These are phyloP conservation scores for Drymonia ruficornis DNA, from an alignment of 2,888 invertebrate species.

Conservation along the genomic window DNA sequence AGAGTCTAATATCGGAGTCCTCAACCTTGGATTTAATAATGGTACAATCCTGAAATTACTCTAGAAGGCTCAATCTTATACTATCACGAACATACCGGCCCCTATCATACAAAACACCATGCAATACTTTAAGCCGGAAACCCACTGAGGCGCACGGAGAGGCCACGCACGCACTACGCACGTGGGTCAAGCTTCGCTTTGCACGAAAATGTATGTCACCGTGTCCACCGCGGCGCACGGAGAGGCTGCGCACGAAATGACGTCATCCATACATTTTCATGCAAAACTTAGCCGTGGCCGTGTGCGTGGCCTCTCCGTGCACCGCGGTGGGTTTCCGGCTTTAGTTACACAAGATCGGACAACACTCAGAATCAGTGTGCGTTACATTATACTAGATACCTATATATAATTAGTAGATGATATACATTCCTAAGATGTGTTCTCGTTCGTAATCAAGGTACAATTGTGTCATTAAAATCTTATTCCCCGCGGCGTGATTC, in stretches of 20 bases:
- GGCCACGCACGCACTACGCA: too few relatives aligned
- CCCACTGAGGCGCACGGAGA: too few relatives aligned
- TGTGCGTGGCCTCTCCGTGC: too few relatives aligned
- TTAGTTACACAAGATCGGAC: not conserved
- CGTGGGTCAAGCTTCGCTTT: too few relatives aligned
- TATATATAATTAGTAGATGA: not conserved
- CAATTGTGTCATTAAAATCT: conserved; percentile 8
- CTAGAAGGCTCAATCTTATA: not conserved
- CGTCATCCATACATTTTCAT: too few relatives aligned
- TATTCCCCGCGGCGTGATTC: conserved; percentile 2
- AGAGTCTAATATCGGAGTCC: too few relatives aligned
- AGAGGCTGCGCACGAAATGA: too few relatives aligned
- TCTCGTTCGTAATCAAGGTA: conserved; percentile 13
- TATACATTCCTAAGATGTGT: conserved; percentile 2
- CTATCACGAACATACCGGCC: not conserved
- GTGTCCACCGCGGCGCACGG: too few relatives aligned
- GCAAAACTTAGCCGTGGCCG: too few relatives aligned
- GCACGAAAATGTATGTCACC: too few relatives aligned
- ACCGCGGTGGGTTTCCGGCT: too few relatives aligned
- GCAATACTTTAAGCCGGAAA: too few relatives aligned
- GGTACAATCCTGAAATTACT: not conserved
- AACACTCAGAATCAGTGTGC: conserved; percentile 1
- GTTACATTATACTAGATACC: not conserved
- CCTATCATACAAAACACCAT: not conserved
- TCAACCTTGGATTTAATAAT: not conserved